Evolutionary conservation across 2,888 invertebrate species (phyloP).

Genomic region (Linyphia triangularis): DNA sequence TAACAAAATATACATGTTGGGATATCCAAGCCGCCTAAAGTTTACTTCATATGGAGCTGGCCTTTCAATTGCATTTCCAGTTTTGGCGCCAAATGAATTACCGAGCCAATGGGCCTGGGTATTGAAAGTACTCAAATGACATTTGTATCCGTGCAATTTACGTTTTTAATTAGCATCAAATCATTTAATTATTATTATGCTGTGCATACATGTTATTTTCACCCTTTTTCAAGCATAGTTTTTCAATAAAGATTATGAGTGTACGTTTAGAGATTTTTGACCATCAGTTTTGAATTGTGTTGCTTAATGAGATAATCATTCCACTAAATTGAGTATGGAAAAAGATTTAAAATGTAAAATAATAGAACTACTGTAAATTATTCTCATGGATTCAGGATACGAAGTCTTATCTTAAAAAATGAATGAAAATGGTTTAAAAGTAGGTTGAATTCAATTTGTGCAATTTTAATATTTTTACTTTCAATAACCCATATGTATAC

Average conservation of each 20-base stretch:
- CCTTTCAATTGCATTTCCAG: slow-evolving; percentile 56
- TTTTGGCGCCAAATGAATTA: slow-evolving; percentile 44
- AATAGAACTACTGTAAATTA: too few species aligned
- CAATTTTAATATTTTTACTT: too few species aligned
- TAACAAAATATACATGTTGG: slow-evolving; percentile 50
- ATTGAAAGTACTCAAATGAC: slow-evolving; percentile 47
- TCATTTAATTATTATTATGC: not conserved
- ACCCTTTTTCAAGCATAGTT: not conserved
- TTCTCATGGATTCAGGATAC: too few species aligned
- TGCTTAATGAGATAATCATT: too few species aligned
- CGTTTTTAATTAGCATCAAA: not conserved
- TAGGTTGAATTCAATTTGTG: too few species aligned
- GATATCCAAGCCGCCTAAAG: slow-evolving; percentile 11
- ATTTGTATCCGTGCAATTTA: not conserved
- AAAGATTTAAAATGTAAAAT: too few species aligned
- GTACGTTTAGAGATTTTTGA: too few species aligned
- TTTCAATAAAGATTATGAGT: not conserved
- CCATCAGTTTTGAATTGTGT: too few species aligned
- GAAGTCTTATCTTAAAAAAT: too few species aligned
- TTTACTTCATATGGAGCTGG: not conserved
- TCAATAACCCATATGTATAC: too few species aligned
- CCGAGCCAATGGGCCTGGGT: slow-evolving; percentile 74
- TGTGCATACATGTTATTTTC: not conserved
- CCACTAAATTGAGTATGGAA: too few species aligned
- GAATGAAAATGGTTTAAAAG: too few species aligned